phyloP scores from a whole-genome alignment of 2,888 invertebrate genomes.

The Latheticus oryzae region DNA sequence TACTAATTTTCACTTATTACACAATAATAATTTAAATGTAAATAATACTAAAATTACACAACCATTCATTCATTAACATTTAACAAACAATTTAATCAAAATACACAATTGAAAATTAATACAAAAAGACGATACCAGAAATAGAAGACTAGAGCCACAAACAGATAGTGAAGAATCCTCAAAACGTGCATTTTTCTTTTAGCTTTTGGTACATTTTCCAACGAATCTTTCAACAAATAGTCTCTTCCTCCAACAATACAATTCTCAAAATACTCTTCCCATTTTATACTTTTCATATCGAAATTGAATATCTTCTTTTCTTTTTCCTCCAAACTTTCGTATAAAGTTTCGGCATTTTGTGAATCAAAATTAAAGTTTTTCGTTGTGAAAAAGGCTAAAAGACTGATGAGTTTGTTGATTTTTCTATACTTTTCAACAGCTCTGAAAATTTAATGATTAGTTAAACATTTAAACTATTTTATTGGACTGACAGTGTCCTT shows the following conservation, averaged over 20 bases:
- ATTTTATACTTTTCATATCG: slow-evolving; percentile 77
- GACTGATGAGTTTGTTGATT: slow-evolving; percentile 80
- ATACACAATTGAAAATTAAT: no score
- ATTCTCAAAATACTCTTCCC: slow-evolving; percentile 76
- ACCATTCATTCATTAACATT: no score
- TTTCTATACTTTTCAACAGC: slow-evolving; percentile 83
- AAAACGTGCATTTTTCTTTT: slow-evolving; percentile 65
- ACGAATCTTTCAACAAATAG: slow-evolving; percentile 82
- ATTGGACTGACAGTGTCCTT: slow-evolving; percentile 15
- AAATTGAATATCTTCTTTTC: slow-evolving; percentile 77
- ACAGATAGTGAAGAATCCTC: slow-evolving; percentile 11
- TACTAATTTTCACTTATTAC: no score
- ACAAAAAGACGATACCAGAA: slow-evolving; percentile 7
- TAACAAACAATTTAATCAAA: no score
- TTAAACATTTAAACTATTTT: neutral
- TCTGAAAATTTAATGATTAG: slow-evolving; percentile 52
- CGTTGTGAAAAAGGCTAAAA: slow-evolving; percentile 80
- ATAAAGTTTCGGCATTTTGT: slow-evolving; percentile 72
- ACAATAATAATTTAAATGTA: no score
- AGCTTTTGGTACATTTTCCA: slow-evolving; percentile 77
- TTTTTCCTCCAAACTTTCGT: slow-evolving; percentile 66
- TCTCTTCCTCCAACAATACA: slow-evolving; percentile 80
- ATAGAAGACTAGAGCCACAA: slow-evolving; percentile 6
- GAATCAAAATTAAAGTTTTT: slow-evolving; percentile 79
- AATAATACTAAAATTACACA: no score